Evolutionary conservation across 2,113 vertebrate genomes (phyloP).

Genomic region (Regulus satrapa): DNA sequence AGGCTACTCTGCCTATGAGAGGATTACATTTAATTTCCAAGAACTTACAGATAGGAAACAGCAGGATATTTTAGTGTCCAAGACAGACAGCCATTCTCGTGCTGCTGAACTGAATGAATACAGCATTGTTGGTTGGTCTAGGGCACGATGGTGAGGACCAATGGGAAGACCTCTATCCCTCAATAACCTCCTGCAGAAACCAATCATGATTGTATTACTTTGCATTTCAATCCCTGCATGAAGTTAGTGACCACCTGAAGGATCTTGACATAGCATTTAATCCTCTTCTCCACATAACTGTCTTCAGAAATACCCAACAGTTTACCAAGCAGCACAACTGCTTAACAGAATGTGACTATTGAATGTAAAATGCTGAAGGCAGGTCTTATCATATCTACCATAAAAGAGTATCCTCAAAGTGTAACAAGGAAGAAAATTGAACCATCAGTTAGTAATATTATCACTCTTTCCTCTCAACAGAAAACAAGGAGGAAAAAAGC

Average conservation of each 20-base stretch:
- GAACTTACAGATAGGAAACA: not conserved
- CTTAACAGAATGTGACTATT: not conserved
- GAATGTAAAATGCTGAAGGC: not conserved
- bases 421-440: not conserved
- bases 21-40: not conserved
- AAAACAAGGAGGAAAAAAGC: not conserved
- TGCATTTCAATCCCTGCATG: not conserved
- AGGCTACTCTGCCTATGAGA: not conserved
- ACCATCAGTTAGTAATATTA: not conserved
- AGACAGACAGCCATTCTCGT: not conserved
- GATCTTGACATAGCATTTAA: not conserved
- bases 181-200: not conserved
- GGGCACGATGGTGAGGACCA: not conserved
- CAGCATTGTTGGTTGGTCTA: not conserved
- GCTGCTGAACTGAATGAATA: not conserved
- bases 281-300: not conserved
- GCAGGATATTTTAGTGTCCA: not conserved
- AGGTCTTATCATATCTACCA: not conserved
- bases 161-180: not conserved
- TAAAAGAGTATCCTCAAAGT: not conserved
- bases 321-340: not conserved
- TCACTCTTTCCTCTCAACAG: not conserved
- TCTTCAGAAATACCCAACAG: not conserved
- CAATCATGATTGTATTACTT: fast-evolving
- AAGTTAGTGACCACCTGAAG: not conserved